Percentiles rank a stretch among this genome's conserved stretches.
These are phyloP conservation scores for Malthinus flaveolus DNA, from an alignment of 2,888 invertebrate species.

Conservation along the genomic window DNA sequence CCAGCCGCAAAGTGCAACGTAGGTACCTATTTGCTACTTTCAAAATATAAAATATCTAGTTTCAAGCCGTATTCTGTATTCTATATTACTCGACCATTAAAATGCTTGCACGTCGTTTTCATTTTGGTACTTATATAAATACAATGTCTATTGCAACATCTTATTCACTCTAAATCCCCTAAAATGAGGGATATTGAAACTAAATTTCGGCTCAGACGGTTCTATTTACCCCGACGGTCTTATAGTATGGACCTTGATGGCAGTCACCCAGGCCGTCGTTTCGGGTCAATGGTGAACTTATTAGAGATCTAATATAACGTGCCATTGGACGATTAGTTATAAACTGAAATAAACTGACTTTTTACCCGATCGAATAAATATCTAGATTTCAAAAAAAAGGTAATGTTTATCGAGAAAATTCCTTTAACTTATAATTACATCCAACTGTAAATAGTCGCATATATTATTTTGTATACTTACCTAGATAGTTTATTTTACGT, in stretches of 20 bases:
- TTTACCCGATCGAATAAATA: too few relatives aligned
- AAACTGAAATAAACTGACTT: too few relatives aligned
- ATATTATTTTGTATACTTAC: neutral
- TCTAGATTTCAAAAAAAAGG: neutral
- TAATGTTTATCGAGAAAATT: conserved; percentile 20
- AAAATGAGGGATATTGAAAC: too few relatives aligned
- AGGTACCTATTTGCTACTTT: conserved; percentile 17
- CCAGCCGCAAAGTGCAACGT: conserved; percentile 24
- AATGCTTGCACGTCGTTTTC: conserved; percentile 16
- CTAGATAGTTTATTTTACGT: conserved; percentile 9
- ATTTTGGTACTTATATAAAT: conserved; percentile 11
- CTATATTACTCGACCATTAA: conserved; percentile 23
- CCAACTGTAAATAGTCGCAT: neutral
- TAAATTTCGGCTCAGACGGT: too few relatives aligned
- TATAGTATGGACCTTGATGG: too few relatives aligned
- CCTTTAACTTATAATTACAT: conserved; percentile 12
- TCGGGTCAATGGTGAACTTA: too few relatives aligned
- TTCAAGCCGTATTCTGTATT: conserved; percentile 19
- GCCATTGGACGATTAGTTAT: too few relatives aligned
- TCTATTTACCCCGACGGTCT: too few relatives aligned
- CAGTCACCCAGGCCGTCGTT: too few relatives aligned
- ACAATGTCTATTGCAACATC: too few relatives aligned
- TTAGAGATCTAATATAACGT: too few relatives aligned
- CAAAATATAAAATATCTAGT: conserved; percentile 23
- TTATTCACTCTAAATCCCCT: too few relatives aligned